A percentile compares a stretch with the other conserved stretches of the same genome.
Evolutionary conservation across 2,888 invertebrate genomes (phyloP).

Genomic region (Pheosia tremula): DNA sequence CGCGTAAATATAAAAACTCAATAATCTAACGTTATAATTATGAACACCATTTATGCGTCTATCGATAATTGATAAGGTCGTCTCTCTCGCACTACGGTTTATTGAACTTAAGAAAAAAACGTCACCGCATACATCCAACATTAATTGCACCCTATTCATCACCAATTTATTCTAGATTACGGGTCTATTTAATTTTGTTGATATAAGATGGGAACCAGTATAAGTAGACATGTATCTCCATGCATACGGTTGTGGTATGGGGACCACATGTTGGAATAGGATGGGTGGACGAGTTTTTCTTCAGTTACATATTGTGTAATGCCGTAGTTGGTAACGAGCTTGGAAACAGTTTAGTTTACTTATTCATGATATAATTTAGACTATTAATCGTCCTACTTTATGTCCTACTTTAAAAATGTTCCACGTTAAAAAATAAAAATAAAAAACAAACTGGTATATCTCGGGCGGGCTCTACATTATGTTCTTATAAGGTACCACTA

Average conservation of each 20-base stretch:
- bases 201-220: constrained; percentile 17
- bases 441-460: too few species aligned
- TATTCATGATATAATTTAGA: background rate
- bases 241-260: constrained; percentile 17
- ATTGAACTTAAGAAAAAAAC: constrained; percentile 66
- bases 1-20: background rate
- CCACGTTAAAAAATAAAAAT: too few species aligned
- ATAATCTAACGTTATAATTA: constrained; percentile 4
- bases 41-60: constrained; percentile 52
- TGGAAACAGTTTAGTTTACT: constrained; percentile 19
- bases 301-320: constrained; percentile 34
- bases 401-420: too few species aligned
- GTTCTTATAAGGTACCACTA: too few species aligned
- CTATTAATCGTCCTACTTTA: background rate
- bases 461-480: too few species aligned
- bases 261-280: constrained; percentile 35
- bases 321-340: constrained; percentile 23
- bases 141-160: constrained; percentile 22
- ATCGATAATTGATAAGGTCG: constrained; percentile 76
- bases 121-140: constrained; percentile 27
- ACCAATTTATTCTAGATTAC: background rate
- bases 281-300: constrained; percentile 43
- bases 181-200: constrained; percentile 24
- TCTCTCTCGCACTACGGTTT: constrained; percentile 69
- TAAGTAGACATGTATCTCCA: constrained; percentile 21